These are phyloP conservation scores for Mechanitis mazaeus DNA, from an alignment of 2,888 invertebrate species.

Conservation along the genomic window DNA sequence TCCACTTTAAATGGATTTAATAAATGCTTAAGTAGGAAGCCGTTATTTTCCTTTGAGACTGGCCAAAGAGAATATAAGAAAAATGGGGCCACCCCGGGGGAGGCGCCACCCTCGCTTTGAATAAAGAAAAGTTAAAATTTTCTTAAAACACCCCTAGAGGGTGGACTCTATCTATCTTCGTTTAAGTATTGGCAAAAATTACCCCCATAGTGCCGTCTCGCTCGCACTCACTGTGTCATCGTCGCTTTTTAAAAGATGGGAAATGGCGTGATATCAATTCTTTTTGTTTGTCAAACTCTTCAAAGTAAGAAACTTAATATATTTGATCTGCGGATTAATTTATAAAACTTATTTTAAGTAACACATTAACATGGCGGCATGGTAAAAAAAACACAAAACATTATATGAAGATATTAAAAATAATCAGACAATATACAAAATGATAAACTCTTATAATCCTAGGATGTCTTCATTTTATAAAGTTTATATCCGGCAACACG, in stretches of 20 bases:
- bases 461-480: too few species aligned
- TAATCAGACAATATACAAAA: too few species aligned
- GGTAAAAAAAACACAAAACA: too few species aligned
- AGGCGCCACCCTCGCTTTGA: constrained; percentile 45
- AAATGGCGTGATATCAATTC: constrained; percentile 35
- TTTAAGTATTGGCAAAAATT: constrained; percentile 75
- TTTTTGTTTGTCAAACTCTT: constrained; percentile 17
- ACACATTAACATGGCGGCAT: too few species aligned
- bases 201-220: constrained; percentile 49
- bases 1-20: constrained; percentile 68
- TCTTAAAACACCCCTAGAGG: constrained; percentile 60
- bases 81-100: constrained; percentile 47
- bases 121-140: constrained; percentile 78
- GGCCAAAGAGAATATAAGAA: constrained; percentile 73
- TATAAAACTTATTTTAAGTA: too few species aligned
- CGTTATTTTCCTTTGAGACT: constrained; percentile 70
- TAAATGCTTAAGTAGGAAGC: constrained; percentile 67
- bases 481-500: too few species aligned
- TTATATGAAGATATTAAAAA: too few species aligned
- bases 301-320: constrained; percentile 4
- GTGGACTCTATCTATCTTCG: constrained; percentile 69
- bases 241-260: constrained; percentile 50
- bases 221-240: constrained; percentile 58
- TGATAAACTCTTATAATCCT: too few species aligned
- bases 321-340: background rate